phyloP scores from a whole-genome alignment of 2,113 vertebrate genomes.

The Pteropus alecto region DNA sequence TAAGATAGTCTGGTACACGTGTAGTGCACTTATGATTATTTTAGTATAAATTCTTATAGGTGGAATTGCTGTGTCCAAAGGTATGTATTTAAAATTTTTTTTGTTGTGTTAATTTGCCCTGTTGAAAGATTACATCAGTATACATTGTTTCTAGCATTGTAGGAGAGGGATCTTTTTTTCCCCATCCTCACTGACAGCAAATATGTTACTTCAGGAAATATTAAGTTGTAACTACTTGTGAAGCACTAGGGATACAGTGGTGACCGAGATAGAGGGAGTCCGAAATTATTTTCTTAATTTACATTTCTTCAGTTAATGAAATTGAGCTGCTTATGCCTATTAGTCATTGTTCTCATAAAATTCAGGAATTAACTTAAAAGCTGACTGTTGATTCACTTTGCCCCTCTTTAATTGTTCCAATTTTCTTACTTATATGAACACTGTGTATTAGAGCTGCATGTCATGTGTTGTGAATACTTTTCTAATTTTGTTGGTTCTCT shows the following conservation, averaged over 20 bases:
- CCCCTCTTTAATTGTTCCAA: neutral
- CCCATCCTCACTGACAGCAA: neutral
- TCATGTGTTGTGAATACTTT: neutral
- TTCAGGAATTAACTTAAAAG: slow-evolving; percentile 11
- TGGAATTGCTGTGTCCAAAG: neutral
- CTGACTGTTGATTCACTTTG: neutral
- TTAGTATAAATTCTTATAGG: neutral
- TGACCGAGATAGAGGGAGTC: neutral
- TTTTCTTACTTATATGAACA: neutral
- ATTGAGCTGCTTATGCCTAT: neutral
- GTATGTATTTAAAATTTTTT: neutral
- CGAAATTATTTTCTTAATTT: slow-evolving; percentile 17
- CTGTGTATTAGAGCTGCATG: neutral
- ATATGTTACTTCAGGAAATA: slow-evolving; percentile 1
- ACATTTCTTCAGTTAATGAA: neutral
- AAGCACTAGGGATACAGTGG: neutral
- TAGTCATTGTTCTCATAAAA: neutral
- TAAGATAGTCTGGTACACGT: neutral
- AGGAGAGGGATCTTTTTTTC: neutral
- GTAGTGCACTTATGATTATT: neutral
- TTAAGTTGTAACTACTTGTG: neutral
- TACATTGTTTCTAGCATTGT: slow-evolving; percentile 8
- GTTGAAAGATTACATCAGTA: neutral
- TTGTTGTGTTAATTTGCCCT: neutral
- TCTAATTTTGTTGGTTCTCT: neutral